Base-by-base conservation (phyloP, 2,797 vertebrate species). In the Acanthopagrus latus region DNA sequence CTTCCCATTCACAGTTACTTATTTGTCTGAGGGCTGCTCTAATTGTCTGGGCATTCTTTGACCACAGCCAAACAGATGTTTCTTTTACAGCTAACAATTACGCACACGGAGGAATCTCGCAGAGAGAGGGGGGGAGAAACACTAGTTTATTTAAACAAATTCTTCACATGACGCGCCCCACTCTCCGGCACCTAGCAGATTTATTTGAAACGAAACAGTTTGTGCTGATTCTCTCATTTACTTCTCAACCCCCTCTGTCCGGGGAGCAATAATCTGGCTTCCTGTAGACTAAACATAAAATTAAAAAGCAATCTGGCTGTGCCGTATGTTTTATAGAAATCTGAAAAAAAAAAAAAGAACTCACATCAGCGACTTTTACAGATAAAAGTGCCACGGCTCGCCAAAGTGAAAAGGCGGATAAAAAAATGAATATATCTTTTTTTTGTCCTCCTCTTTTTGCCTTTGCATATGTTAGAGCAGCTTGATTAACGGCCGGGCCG, bases 221-320 rank as follows among this genome's bases (percentile, higher is more conserved):
- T 94, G 80, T 95, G 93, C 94, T 93, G 93, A 95, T 92, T 93
- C 83, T 77, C 81, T 90, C 90, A 80, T 84, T 92, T 88, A 86
- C 84, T 83, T 57, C 86, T 71, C 80, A 67, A 71, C 81, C 69
- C 86, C 82, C 73, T 74, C 57, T 84, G 89, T 89, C 84, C 38
- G 41, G 81, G 85, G 86, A 90, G 91, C 89, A 93, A 92, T 95
- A 96, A 95, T 95, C 95, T 93, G 78, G 82, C 90, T 93, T 94
- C 91, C 91, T 93, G 92, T 93, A 95, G 95, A 95, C 95, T 95
- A 95, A 96, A 96, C 94, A 96, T 93, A 94, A 95, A 95, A 95
- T 95, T 94, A 94, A 95, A 94, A 95, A 91, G 91, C 91, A 91
- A 93, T 95, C 93, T 93, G 88, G 82, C 90, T 81, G 88, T 87